Base-by-base conservation (phyloP, 2,888 invertebrate species). In the Syritta pipiens region DNA sequence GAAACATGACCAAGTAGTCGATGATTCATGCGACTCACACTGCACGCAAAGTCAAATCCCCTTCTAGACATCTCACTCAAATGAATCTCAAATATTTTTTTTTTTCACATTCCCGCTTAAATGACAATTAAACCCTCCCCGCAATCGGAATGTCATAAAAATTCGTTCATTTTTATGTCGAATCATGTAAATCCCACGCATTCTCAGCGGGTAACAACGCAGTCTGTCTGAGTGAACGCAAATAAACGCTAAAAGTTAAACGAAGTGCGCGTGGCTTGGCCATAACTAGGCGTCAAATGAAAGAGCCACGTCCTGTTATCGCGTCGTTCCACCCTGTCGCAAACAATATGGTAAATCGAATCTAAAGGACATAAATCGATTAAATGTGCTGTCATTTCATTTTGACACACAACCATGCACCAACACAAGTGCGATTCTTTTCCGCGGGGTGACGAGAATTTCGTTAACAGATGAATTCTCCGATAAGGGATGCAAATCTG, bases 371-470 rank as follows among this genome's bases (percentile, higher is more conserved):
- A 84, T 86, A 85, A 84, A 86, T 86, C 85, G 86, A 86, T 86
- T 85, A 86, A 85, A 85, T 83, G 83, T 83, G 82, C 86, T 86
- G 86, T 86, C 86, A 85, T 84, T 84, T 85, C 83, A 83, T 85
- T 86, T 86, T 86, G 85, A 86, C 84, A 86, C 84, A 83, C 84
- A 84, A 62, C 81, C 62, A 57, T 44, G 32, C n/a, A 32, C 24
- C 30, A 30, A 42, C 42, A 44, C 51, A 57, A 57, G 28, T 37
- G 67, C 51, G 49, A 72, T 42, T 49, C 57, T 32, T 49, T 53
- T n/a, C n/a, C n/a, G n/a, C n/a, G n/a, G n/a, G n/a, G n/a, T n/a
- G n/a, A n/a, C n/a, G n/a, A n/a, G n/a, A 19, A 28, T 60, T 62
- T 60, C 51, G 24, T 42, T 26, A 48, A 74, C 42, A 67, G 79